A percentile compares a stretch with the other conserved stretches of the same genome.
Conservation (phyloP, 2,113 vertebrate genomes). For the Heptranchias perlo region DNA sequence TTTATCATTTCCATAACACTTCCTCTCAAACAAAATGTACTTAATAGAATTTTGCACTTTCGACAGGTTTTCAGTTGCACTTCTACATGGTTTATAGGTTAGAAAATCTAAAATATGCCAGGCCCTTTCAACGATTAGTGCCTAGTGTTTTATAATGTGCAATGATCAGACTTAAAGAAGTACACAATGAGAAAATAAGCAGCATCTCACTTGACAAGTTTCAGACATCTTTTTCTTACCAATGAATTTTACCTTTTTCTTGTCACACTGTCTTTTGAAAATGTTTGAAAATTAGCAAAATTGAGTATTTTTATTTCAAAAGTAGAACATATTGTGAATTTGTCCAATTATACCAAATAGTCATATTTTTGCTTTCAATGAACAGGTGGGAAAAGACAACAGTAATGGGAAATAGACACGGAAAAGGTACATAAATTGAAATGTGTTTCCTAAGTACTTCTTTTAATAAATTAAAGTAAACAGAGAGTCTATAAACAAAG, state of each 20-base stretch:
- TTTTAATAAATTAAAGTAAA: constrained; percentile 4
- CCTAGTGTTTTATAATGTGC: constrained; percentile 30
- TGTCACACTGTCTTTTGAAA: neutral
- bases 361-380: neutral
- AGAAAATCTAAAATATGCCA: constrained; percentile 25
- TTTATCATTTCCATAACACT: neutral
- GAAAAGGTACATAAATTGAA: neutral
- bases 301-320: neutral
- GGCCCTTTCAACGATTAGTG: constrained; percentile 30
- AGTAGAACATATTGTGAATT: neutral
- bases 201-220: neutral
- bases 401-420: neutral
- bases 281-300: neutral
- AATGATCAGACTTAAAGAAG: no score
- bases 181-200: neutral
- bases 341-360: neutral
- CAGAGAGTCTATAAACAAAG: neutral
- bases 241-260: neutral
- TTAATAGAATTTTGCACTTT: neutral
- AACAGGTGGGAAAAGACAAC: neutral
- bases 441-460: neutral
- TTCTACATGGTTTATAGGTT: constrained; percentile 17
- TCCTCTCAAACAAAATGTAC: neutral
- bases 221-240: neutral
- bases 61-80: neutral